Base-by-base conservation (phyloP, 2,888 invertebrate species). In the Volucella inflata region DNA sequence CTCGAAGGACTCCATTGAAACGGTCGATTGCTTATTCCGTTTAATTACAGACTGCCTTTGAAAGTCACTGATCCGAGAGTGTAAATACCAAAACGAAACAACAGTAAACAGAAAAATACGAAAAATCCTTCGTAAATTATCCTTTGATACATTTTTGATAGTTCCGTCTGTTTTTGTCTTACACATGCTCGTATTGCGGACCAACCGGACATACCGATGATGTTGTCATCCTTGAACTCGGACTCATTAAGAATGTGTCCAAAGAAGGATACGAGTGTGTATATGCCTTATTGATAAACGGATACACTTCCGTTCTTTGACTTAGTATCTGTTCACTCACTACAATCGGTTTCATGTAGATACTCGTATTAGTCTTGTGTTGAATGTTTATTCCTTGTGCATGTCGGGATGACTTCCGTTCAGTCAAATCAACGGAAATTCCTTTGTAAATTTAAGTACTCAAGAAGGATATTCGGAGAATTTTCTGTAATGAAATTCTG, bases 181-280 rank as follows among this genome's bases (percentile, higher is more conserved):
- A 44, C 30, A 12, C 21, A 21, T 16, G 2, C 48, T 48, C 9
- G n/a, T 46, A 50, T n/a, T 30, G 11, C 16, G n/a, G 12, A 55
- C 16, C 8, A 3, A 21, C 6, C 21, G 8, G 30, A 21, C 21
- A n/a, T 36, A 36, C n/a, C 36, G 62, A 62, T 44, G 36, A 9
- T 12, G 8, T 53, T 42, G n/a, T 40, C 36, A 38, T 42, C 9
- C 40, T 30, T 11, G 14, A n/a, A 14, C 17, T 21, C 51, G 57
- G 12, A 65, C 65, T 71, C 53, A 77, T 82, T 82, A 72, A 46
- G 53, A 65, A 82, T 82, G 77, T 77, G 76, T 42, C 76, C 59
- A 53, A 53, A 77, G 44, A 64, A 76, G 65, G 76, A 82, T 67
- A 82, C 77, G n/a, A n/a, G 71, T 70, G 71, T 77, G 71, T 76